Evolutionary conservation across 2,113 vertebrate genomes (phyloP), one percentile per base, ranked within the genome.

Genomic region (Bombycilla garrulus): DNA sequence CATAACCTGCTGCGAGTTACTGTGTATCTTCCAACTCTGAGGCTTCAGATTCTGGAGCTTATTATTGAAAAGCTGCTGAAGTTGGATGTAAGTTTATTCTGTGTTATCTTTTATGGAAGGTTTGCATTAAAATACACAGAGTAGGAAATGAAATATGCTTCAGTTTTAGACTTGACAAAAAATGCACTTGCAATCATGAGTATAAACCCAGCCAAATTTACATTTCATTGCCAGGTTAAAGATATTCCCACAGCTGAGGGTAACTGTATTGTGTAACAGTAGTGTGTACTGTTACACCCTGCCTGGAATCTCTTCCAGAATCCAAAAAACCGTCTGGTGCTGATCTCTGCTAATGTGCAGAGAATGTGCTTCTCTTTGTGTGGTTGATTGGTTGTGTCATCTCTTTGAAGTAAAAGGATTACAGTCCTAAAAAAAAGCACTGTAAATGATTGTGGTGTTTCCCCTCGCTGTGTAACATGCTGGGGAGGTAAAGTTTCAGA

Each of bases 1-100:
- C 99, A 99, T 96, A 99, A 99, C 96, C 93, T 99, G 53, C 95
- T 99, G 19, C 98, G 98, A 82, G 97, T 99, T 92, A 98, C 98
- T 0, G 97, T 98, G 6, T 99, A 99, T 93, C 97, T 99, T 60
- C 99, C 99, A 18, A 93, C 96, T 9, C 95, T 99, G 72, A 98
- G 99, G 60, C 97, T 96, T 96, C 99, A 99, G 23, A 97, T 99
- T 35, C 96, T 99, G 95, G 99, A 99, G 88, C 94, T 99, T 92
- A 96, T 99, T 92, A 64, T 99, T 81, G 98, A 98, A 93, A 99
- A 98, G 93, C 97, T 99, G 94, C 98, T 99, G 53, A 99, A 98
- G 66, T 96, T 99, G 87, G 99, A 99, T 90, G 99, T 99, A 97
- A 98, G 99, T 98, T 94, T 94, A 48, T 50, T 40, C 33, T 86